Evolutionary conservation across 2,113 vertebrate genomes (phyloP).

Genomic region (cat (Felis catus)): DNA sequence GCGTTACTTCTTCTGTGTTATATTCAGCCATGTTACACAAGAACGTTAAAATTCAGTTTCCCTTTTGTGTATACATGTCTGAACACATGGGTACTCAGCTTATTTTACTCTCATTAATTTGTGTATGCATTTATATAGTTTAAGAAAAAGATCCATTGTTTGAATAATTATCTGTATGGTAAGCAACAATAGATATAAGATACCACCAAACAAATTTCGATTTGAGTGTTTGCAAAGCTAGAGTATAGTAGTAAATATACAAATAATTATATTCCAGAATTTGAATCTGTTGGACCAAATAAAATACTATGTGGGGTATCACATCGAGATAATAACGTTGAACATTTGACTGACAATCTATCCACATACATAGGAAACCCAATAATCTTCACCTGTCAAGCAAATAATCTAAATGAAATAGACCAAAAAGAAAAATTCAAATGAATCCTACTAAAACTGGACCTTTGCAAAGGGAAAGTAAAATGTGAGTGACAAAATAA

Average conservation of each 20-base stretch:
- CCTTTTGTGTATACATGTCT: not conserved
- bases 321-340: not conserved
- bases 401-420: not conserved
- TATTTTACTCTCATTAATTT: conserved; percentile 30
- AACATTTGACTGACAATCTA: not conserved
- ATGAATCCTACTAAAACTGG: not conserved
- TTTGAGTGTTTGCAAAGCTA: conserved; percentile 1
- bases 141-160: not conserved
- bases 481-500: conserved; percentile 12
- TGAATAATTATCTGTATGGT: conserved; percentile 41
- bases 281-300: not conserved
- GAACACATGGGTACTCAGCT: not conserved
- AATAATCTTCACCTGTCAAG: not conserved
- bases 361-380: not conserved
- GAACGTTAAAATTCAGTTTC: not conserved
- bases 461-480: not conserved
- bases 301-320: not conserved
- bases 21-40: conserved; percentile 1
- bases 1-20: conserved; percentile 9
- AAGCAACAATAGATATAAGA: not conserved
- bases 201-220: not conserved
- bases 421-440: not conserved
- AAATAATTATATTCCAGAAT: conserved; percentile 42
- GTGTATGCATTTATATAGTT: not conserved
- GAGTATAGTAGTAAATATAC: not conserved